phyloP scores from a whole-genome alignment of 2,113 vertebrate genomes.

The Origma solitaria region DNA sequence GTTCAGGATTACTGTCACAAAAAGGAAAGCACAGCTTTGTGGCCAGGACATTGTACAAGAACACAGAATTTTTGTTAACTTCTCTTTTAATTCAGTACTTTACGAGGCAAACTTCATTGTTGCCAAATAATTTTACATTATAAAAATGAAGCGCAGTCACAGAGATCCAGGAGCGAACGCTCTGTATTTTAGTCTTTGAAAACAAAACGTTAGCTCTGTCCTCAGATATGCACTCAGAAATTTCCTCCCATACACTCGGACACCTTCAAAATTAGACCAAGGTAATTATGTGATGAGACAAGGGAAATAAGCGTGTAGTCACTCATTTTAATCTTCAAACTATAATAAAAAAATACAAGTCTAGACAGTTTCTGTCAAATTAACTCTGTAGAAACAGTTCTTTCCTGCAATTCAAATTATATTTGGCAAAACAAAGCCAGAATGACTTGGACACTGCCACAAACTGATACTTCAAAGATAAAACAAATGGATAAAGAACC shows the following conservation, averaged over 20 bases:
- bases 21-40: not conserved
- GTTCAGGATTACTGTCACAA: not conserved
- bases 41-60: not conserved
- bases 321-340: slow-evolving; percentile 11
- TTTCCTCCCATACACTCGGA: not conserved
- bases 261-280: slow-evolving; percentile 46
- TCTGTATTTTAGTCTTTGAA: not conserved
- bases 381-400: not conserved
- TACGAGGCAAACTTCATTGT: not conserved
- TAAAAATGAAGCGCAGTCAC: not conserved
- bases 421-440: not conserved
- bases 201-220: not conserved
- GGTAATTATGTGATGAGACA: slow-evolving; percentile 36
- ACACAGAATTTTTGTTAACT: not conserved
- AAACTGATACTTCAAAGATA: not conserved
- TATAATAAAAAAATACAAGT: not conserved
- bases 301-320: slow-evolving; percentile 9
- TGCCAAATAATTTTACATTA: not conserved
- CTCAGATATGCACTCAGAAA: not conserved
- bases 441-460: not conserved
- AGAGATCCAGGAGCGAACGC: not conserved
- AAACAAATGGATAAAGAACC: not conserved
- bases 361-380: slow-evolving; percentile 20
- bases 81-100: not conserved
- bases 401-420: not conserved